These are phyloP conservation scores for Drosophila testacea DNA, from an alignment of 2,888 invertebrate genomes.

Conservation along the genomic window DNA sequence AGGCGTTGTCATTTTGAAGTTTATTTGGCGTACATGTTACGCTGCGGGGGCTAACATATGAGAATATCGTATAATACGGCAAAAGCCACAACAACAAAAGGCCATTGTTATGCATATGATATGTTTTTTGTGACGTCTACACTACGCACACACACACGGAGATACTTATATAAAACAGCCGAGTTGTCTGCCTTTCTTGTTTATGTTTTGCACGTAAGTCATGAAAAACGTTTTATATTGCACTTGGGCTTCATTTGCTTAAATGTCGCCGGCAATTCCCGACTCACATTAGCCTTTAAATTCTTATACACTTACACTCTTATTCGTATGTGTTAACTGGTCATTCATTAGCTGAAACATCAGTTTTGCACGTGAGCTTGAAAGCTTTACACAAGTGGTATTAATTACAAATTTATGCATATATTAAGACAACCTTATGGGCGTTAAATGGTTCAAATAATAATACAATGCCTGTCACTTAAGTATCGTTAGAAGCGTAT, in stretches of 20 bases:
- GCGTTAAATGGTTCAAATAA: not conserved
- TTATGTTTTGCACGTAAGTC: conserved; percentile 42
- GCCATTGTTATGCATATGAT: conserved; percentile 32
- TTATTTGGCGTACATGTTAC: conserved; percentile 59
- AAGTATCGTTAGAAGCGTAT: not conserved
- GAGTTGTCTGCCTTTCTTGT: conserved; percentile 35
- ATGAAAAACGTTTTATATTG: conserved; percentile 67
- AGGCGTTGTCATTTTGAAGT: conserved; percentile 63
- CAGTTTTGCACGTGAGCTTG: conserved; percentile 8
- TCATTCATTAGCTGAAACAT: conserved; percentile 33
- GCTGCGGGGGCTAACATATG: conserved; percentile 39
- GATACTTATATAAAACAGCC: conserved; percentile 7
- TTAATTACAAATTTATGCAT: conserved; percentile 8
- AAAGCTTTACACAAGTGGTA: not conserved
- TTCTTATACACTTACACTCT: conserved; percentile 1
- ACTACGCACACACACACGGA: conserved; percentile 1
- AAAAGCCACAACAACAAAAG: conserved; percentile 19
- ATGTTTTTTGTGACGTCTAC: conserved; percentile 30
- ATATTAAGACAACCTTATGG: conserved; percentile 2
- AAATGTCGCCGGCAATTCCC: conserved; percentile 52
- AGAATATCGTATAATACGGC: conserved; percentile 12
- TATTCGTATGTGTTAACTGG: conserved; percentile 13
- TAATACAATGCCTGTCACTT: not conserved
- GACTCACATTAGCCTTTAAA: conserved; percentile 38
- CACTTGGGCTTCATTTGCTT: conserved; percentile 68